Conservation (phyloP, 2,888 invertebrate species). For the Sericinus montela region DNA sequence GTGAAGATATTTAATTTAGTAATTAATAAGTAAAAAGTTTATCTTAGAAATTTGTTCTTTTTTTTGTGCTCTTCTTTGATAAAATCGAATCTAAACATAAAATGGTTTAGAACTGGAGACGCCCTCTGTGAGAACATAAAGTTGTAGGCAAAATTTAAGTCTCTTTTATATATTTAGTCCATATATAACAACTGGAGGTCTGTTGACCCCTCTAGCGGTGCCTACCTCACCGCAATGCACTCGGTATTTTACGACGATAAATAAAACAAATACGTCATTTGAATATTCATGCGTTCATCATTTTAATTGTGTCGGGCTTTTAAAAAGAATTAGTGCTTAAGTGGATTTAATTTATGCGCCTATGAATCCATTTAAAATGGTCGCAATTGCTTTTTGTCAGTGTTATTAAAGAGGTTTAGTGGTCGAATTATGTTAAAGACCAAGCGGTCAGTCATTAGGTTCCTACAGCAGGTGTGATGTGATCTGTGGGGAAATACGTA, state of each 20-base stretch:
- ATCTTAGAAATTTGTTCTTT: too few relatives aligned
- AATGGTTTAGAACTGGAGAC: too few relatives aligned
- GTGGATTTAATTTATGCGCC: background rate
- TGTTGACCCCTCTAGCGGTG: conserved; percentile 18
- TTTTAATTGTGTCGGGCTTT: background rate
- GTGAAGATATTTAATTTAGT: too few relatives aligned
- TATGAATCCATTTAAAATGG: background rate
- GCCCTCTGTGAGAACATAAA: conserved; percentile 2
- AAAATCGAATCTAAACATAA: too few relatives aligned
- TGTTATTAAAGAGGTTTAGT: too few relatives aligned
- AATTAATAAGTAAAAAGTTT: too few relatives aligned
- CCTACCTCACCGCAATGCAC: conserved; percentile 22
- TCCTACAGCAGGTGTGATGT: too few relatives aligned
- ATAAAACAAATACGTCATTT: conserved; percentile 1
- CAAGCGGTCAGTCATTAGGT: too few relatives aligned
- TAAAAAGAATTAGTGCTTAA: background rate
- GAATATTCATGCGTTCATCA: conserved; percentile 5
- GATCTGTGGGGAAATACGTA: too few relatives aligned
- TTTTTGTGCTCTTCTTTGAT: too few relatives aligned
- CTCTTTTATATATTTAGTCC: background rate
- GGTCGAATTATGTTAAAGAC: too few relatives aligned
- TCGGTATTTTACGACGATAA: conserved; percentile 20
- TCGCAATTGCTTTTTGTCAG: background rate
- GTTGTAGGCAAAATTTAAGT: background rate
- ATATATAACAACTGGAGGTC: conserved; percentile 3